Conservation (phyloP, 2,113 vertebrate genomes). For the Heliornis fulica region DNA sequence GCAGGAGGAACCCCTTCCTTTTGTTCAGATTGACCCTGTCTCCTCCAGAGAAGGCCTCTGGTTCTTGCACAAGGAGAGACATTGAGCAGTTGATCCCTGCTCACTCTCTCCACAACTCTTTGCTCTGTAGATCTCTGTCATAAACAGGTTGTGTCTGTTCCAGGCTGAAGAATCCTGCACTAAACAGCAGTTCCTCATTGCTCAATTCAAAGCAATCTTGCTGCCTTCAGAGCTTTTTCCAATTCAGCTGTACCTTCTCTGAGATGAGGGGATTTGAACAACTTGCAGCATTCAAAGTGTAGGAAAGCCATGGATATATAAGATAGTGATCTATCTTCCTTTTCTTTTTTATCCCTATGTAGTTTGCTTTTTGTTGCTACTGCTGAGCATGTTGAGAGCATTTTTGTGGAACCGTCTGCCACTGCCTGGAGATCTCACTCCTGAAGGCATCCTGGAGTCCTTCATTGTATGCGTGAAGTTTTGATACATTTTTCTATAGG, state of each 20-base stretch:
- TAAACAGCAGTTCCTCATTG: background rate
- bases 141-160: background rate
- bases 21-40: background rate
- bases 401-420: background rate
- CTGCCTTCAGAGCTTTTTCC: background rate
- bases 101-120: background rate
- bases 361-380: background rate
- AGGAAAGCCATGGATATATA: background rate
- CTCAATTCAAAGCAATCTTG: background rate
- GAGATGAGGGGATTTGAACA: background rate
- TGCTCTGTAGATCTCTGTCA: background rate
- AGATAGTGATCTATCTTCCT: background rate
- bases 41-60: background rate
- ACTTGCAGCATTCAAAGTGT: background rate
- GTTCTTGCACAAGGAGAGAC: background rate
- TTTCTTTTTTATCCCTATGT: background rate
- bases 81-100: background rate
- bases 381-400: background rate
- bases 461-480: background rate
- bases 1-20: background rate
- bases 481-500: background rate
- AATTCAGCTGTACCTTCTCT: background rate
- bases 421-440: background rate
- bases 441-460: background rate
- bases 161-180: background rate